Percentiles rank a stretch among this genome's conserved stretches.
These are phyloP conservation scores for Gorsachius magnificus DNA, from an alignment of 2,797 vertebrate genomes.

Conservation along the genomic window DNA sequence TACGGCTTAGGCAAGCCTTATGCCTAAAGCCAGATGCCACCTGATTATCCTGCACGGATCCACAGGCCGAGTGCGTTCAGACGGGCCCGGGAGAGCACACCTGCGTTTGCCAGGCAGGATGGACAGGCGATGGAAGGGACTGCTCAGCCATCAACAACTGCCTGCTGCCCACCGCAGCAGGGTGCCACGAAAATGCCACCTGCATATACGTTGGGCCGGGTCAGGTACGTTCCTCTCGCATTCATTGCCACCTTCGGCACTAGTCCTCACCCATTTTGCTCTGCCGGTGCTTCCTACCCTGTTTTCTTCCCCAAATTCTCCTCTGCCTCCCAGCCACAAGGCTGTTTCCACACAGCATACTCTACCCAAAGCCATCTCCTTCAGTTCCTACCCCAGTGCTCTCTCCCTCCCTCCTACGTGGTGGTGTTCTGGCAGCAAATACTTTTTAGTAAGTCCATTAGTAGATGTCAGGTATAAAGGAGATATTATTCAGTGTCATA, in stretches of 20 bases:
- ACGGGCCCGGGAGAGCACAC: conserved; percentile 66
- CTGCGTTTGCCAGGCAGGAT: conserved; percentile 88
- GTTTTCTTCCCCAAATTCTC: not conserved
- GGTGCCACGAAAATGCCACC: conserved; percentile 87
- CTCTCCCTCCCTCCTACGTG: rapidly evolving
- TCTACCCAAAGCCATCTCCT: not conserved
- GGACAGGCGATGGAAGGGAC: conserved; percentile 84
- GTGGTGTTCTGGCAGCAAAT: not conserved
- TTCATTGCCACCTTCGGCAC: not conserved
- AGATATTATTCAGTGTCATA: not conserved
- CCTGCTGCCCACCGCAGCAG: conserved; percentile 64
- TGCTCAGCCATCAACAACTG: conserved; percentile 91
- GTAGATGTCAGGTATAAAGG: not conserved
- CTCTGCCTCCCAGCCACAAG: not conserved
- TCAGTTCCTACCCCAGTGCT: not conserved
- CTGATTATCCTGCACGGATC: not conserved
- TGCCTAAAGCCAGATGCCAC: not conserved
- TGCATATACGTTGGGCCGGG: conserved; percentile 89
- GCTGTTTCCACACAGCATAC: not conserved
- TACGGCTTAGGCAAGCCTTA: not conserved
- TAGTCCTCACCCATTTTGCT: not conserved
- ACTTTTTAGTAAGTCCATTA: not conserved
- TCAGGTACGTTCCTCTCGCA: conserved; percentile 78
- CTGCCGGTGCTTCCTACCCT: not conserved
- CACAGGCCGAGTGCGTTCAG: conserved; percentile 87